Evolutionary conservation across 2,797 vertebrate genomes (phyloP).

Genomic region (Argyrosomus regius): DNA sequence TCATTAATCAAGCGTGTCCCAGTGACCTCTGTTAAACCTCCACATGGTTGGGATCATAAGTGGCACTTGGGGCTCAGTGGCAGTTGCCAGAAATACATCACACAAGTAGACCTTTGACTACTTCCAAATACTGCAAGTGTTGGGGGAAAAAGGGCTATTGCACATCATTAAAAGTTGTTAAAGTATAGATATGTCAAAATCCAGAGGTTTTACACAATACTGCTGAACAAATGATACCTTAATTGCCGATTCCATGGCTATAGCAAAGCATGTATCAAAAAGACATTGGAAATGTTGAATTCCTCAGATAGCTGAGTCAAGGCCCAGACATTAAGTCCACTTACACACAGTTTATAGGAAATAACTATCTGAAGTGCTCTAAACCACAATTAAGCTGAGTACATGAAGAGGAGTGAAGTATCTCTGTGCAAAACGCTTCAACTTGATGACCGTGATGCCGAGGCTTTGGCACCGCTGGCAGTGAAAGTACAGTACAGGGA

Average conservation of each 20-base stretch:
- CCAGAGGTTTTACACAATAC: neutral
- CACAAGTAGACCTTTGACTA: neutral
- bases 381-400: slow-evolving; percentile 38
- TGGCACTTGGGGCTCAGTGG: neutral
- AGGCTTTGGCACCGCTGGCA: neutral
- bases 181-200: neutral
- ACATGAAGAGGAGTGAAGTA: slow-evolving; percentile 36
- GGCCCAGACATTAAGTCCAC: neutral
- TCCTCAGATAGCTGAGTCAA: neutral
- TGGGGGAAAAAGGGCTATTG: too few species aligned
- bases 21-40: neutral
- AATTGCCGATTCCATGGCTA: neutral
- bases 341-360: slow-evolving; percentile 17
- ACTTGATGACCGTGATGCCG: neutral
- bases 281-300: neutral
- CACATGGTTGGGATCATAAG: neutral
- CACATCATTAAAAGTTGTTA: neutral
- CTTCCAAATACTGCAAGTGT: neutral
- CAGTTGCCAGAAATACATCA: neutral
- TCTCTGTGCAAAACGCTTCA: slow-evolving; percentile 7
- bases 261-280: too few species aligned
- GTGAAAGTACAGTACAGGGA: neutral
- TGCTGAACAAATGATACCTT: neutral
- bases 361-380: neutral
- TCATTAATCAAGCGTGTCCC: neutral